These are phyloP conservation scores for Sitta carolinensis DNA, from an alignment of 2,797 vertebrate genomes.

Conservation along the genomic window DNA sequence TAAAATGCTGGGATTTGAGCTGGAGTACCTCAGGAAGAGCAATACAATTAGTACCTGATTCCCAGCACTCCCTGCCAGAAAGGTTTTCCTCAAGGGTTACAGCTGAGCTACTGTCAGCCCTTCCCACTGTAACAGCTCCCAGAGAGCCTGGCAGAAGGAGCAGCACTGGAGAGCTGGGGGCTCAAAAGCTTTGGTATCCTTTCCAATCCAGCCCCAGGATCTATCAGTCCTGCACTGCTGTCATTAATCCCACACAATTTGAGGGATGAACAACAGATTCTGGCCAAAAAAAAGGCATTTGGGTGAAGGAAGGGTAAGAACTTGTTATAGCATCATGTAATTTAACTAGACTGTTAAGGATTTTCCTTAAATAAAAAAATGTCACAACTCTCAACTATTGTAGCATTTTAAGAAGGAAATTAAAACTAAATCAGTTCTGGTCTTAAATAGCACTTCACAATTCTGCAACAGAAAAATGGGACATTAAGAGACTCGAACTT, in stretches of 20 bases:
- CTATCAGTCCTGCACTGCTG: not conserved
- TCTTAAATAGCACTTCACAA: not conserved
- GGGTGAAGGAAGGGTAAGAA: not conserved
- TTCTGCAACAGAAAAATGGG: not conserved
- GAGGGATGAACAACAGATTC: not conserved
- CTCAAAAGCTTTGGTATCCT: not conserved
- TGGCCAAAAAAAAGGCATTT: not conserved
- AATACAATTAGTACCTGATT: not conserved
- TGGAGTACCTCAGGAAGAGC: slow-evolving; percentile 77
- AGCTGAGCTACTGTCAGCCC: not conserved
- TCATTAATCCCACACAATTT: not conserved
- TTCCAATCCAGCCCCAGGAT: not conserved
- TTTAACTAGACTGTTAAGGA: not conserved
- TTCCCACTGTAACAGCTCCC: not conserved
- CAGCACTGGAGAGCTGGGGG: not conserved
- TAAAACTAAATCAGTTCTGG: not conserved
- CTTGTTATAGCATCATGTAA: not conserved
- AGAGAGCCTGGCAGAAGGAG: not conserved
- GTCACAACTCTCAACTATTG: not conserved
- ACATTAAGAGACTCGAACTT: not conserved
- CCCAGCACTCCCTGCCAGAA: not conserved
- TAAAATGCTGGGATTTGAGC: slow-evolving; percentile 98
- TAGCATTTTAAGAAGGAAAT: not conserved
- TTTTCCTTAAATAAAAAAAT: not conserved
- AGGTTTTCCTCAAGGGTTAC: not conserved